Base-by-base conservation (phyloP, 2,113 vertebrate species). In the Malurus elegans region DNA sequence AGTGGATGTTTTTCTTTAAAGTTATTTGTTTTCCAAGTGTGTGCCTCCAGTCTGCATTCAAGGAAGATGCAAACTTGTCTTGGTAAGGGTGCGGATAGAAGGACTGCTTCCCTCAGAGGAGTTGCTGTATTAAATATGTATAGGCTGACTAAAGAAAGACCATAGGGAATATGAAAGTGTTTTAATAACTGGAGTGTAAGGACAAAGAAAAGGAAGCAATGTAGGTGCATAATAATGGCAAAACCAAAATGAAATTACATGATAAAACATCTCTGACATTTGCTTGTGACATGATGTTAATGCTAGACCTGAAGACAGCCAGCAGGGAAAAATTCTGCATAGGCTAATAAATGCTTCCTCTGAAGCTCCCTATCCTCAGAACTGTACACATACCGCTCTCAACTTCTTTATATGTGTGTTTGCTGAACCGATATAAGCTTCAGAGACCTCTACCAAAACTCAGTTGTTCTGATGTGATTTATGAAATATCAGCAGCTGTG, bases 241-340 rank as follows among this genome's bases (percentile, higher is more conserved):
- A 83, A 83, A 56, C 9, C 54, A 73, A 93, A 92, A 87, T 62
- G 23, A 93, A 93, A 92, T 64, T 88, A 62, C 80, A 56, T 42
- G 60, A 74, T 56, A 88, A 79, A 96, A 86, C 31, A 66, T 54
- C 58, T 85, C 72, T 86, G 74, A 70, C 66, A 89, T 87, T 89
- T 84, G 45, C 32, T 71, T 89, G 28, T 78, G 86, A 84, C 18
- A 36, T 65, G 65, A 84, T 64, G 45, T 64, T 93, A 95, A 72
- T 53, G 58, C 7, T 29, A 85, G 78, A 75, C 48, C 29, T 61
- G 65, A 79, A 81, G 40, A 64, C 14, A 90, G 64, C 4, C 44
- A 88, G 24, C 31, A 78, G 48, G 25, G 48, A 88, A 67, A 44
- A 75, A 73, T 65, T 71, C n/a, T 88, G 28, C 31, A 26, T 14